phyloP scores from a whole-genome alignment of 2,797 vertebrate genomes.

The Neosilurus mollespiculum region DNA sequence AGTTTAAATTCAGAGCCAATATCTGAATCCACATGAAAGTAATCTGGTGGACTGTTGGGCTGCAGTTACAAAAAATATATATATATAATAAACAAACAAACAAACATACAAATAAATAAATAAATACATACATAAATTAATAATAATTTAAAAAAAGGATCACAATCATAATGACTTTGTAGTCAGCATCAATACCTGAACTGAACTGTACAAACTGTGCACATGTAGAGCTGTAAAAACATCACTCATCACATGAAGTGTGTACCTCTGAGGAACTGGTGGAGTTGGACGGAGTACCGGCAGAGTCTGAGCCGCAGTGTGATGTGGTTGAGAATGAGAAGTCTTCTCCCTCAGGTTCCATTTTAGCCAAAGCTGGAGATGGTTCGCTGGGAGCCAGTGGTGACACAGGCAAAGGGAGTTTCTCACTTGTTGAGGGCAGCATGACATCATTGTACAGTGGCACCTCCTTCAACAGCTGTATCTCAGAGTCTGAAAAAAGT shows the following conservation, averaged over 20 bases:
- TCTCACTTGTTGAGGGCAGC: slow-evolving; percentile 89
- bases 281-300: slow-evolving; percentile 71
- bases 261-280: slow-evolving; percentile 82
- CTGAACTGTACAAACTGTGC: neutral
- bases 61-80: slow-evolving; percentile 52
- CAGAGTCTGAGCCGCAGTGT: slow-evolving; percentile 65
- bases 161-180: neutral
- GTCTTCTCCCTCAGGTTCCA: slow-evolving; percentile 75
- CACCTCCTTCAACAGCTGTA: slow-evolving; percentile 83
- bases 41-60: slow-evolving; percentile 82
- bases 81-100: no score
- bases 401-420: slow-evolving; percentile 79
- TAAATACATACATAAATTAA: no score
- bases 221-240: neutral
- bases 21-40: slow-evolving; percentile 79
- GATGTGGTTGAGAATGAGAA: slow-evolving; percentile 78
- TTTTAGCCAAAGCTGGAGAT: slow-evolving; percentile 76
- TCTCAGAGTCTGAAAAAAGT: slow-evolving; percentile 80
- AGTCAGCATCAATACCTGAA: neutral
- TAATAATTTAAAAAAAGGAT: neutral
- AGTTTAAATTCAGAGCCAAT: slow-evolving; percentile 92
- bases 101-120: no score
- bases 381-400: slow-evolving; percentile 74
- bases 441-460: slow-evolving; percentile 97
- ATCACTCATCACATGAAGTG: neutral